A percentile compares a stretch with the other conserved stretches of the same genome.
Conservation (phyloP, 2,888 invertebrate species). For the Rhingia rostrata region DNA sequence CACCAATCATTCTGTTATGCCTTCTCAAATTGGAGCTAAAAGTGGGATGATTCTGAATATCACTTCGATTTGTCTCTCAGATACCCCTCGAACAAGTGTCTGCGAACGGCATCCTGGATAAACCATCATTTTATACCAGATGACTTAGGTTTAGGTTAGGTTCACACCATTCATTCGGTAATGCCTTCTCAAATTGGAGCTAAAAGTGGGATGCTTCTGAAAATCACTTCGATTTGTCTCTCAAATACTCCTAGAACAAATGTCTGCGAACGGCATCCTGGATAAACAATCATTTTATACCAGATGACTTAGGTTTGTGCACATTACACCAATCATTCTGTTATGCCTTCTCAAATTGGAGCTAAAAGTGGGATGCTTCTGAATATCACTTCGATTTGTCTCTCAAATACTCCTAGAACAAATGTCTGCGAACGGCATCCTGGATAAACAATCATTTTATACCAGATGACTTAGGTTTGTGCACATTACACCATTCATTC, state of each 20-base stretch:
- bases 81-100: constrained; percentile 17
- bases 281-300: constrained; percentile 21
- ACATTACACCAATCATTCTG: background rate
- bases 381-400: constrained; percentile 26
- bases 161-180: background rate
- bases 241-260: constrained; percentile 26
- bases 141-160: constrained; percentile 33
- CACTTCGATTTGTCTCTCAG: constrained; percentile 22
- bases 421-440: constrained; percentile 40
- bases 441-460: constrained; percentile 31
- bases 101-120: constrained; percentile 38
- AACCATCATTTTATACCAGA: constrained; percentile 26
- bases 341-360: background rate
- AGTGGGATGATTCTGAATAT: constrained; percentile 12
- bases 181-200: background rate
- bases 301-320: constrained; percentile 41
- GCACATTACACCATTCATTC: background rate
- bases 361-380: constrained; percentile 33
- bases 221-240: constrained; percentile 3
- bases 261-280: constrained; percentile 35
- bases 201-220: constrained; percentile 15
- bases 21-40: constrained; percentile 11
- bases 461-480: constrained; percentile 41
- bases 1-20: background rate
- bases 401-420: constrained; percentile 39